A percentile compares a stretch with the other conserved stretches of the same genome.
Evolutionary conservation across 2,888 invertebrate species (phyloP).

Genomic region (Scotopteryx bipunctaria): DNA sequence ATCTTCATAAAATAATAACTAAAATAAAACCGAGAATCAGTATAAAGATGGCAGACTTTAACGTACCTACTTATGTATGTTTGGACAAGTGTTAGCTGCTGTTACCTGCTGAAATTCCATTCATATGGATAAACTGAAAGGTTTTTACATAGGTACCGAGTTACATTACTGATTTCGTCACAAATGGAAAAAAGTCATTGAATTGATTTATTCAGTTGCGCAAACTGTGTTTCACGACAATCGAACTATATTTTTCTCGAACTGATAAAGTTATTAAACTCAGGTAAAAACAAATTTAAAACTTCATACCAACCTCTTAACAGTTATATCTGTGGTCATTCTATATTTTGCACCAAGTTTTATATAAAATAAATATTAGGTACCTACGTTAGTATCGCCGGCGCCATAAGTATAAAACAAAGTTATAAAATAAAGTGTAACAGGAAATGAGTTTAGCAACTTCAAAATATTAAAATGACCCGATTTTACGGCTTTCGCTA

Average conservation of each 20-base stretch:
- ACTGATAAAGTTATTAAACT: no score
- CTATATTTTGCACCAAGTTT: no score
- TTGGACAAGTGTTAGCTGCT: slow-evolving; percentile 70
- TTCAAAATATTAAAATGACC: slow-evolving; percentile 24
- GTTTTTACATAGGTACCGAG: slow-evolving; percentile 31
- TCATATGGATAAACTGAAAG: slow-evolving; percentile 47
- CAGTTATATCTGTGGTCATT: no score
- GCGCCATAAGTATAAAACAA: slow-evolving; percentile 1
- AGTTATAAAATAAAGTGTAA: slow-evolving; percentile 14
- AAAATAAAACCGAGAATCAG: slow-evolving; percentile 29
- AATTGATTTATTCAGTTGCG: slow-evolving; percentile 65
- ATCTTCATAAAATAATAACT: slow-evolving; percentile 42
- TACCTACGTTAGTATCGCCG: neutral
- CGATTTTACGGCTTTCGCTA: slow-evolving; percentile 26
- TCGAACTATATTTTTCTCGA: slow-evolving; percentile 3
- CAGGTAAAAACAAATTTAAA: neutral
- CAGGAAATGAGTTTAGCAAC: slow-evolving; percentile 27
- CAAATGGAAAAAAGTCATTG: slow-evolving; percentile 62
- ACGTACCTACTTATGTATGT: no score
- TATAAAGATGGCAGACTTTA: slow-evolving; percentile 64
- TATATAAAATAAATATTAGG: no score
- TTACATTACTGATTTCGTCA: slow-evolving; percentile 46
- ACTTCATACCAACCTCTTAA: slow-evolving; percentile 3
- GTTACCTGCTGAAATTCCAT: slow-evolving; percentile 56
- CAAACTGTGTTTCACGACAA: slow-evolving; percentile 39